phyloP scores from a whole-genome alignment of 2,888 invertebrate genomes.

The Anoncus sp. region DNA sequence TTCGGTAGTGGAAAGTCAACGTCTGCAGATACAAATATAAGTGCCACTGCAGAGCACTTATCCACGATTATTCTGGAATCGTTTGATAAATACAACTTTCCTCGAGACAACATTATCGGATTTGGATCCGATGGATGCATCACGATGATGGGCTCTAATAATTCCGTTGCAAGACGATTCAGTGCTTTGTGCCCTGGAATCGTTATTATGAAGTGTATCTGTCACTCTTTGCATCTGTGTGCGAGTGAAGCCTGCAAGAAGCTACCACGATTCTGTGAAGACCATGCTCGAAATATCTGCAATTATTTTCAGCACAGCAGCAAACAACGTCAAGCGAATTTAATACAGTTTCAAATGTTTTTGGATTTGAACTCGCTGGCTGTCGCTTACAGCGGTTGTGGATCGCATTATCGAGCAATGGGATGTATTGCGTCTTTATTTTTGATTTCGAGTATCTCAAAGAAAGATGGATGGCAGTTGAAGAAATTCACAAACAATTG shows the following conservation, averaged over 20 bases:
- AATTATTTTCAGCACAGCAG: conserved; percentile 3
- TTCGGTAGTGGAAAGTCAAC: conserved; percentile 25
- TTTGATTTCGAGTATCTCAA: conserved; percentile 37
- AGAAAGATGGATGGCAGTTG: conserved; percentile 52
- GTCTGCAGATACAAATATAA: conserved; percentile 35
- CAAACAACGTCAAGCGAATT: conserved; percentile 54
- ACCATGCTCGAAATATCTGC: neutral
- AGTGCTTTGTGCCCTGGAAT: conserved; percentile 67
- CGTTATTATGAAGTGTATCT: conserved; percentile 70
- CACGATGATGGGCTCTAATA: conserved; percentile 69
- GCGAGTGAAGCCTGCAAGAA: too few species aligned
- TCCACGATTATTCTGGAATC: conserved; percentile 44
- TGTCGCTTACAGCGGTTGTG: conserved; percentile 68
- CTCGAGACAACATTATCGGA: conserved; percentile 69
- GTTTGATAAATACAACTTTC: conserved; percentile 53
- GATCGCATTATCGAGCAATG: conserved; percentile 73
- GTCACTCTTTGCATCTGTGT: too few species aligned
- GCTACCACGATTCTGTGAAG: neutral
- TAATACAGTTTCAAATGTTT: conserved; percentile 68
- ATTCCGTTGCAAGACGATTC: conserved; percentile 69
- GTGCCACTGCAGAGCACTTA: conserved; percentile 49
- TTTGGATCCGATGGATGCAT: conserved; percentile 68
- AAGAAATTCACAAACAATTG: conserved; percentile 32
- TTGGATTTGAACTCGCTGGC: conserved; percentile 70
- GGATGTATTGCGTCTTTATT: conserved; percentile 68